These are phyloP conservation scores for Drosophila repletoides DNA, from an alignment of 1,140 invertebrate genomes.

Conservation along the genomic window DNA sequence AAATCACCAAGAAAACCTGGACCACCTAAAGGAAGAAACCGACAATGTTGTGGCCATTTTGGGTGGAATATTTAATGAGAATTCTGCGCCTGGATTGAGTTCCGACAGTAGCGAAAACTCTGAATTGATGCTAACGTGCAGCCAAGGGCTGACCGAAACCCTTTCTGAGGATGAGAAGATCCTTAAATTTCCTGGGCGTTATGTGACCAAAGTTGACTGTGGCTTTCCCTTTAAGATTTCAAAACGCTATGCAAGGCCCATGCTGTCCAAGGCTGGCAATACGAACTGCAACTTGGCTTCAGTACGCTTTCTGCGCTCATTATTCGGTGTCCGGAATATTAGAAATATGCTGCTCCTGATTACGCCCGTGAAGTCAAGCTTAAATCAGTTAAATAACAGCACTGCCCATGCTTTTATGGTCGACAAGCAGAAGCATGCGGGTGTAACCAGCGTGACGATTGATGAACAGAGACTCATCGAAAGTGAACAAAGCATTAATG, in stretches of 20 bases:
- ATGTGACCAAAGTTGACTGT: constrained; percentile 1
- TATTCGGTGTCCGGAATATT: neutral
- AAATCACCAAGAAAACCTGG: too few relatives aligned
- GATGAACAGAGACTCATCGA: neutral
- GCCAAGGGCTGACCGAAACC: too few relatives aligned
- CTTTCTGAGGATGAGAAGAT: too few relatives aligned
- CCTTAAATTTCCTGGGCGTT: constrained; percentile 14
- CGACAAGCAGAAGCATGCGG: neutral
- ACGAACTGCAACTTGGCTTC: neutral
- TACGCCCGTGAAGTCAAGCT: neutral
- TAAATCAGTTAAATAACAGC: neutral
- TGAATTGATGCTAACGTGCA: too few relatives aligned
- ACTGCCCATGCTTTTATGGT: constrained; percentile 1
- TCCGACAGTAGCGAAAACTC: too few relatives aligned
- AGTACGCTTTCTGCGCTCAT: neutral
- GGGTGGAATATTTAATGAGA: too few relatives aligned
- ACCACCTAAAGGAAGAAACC: too few relatives aligned
- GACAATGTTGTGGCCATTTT: too few relatives aligned
- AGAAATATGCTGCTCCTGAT: constrained; percentile 1
- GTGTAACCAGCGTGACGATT: constrained; percentile 7
- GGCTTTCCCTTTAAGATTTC: neutral
- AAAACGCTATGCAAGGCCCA: constrained; percentile 15
- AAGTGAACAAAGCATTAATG: neutral
- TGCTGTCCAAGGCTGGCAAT: neutral
- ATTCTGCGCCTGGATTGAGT: too few relatives aligned